phyloP scores from a whole-genome alignment of 2,888 invertebrate species.

The Eristalis pertinax region DNA sequence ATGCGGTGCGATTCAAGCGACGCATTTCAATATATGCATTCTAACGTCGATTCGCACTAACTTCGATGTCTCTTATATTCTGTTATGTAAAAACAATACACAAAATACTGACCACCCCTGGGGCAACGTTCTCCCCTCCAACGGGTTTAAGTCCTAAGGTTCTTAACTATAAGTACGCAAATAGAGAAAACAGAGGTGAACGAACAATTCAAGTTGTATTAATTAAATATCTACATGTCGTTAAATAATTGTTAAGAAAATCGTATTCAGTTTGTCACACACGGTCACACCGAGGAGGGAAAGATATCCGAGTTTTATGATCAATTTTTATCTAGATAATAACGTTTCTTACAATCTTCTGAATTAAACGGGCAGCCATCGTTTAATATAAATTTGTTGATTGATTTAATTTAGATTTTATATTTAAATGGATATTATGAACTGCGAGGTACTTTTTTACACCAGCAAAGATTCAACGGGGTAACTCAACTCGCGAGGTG shows the following conservation, averaged over 20 bases:
- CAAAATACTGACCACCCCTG: slow-evolving; percentile 67
- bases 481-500: slow-evolving; percentile 46
- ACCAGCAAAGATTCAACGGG: slow-evolving; percentile 42
- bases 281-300: slow-evolving; percentile 5
- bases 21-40: slow-evolving; percentile 3
- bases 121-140: slow-evolving; percentile 51
- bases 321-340: slow-evolving; percentile 2
- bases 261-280: slow-evolving; percentile 10
- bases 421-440: background rate
- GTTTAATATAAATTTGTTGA: background rate
- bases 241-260: slow-evolving; percentile 13
- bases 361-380: slow-evolving; percentile 81
- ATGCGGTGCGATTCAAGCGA: slow-evolving; percentile 5
- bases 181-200: slow-evolving; percentile 36
- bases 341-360: slow-evolving; percentile 80
- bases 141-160: slow-evolving; percentile 57
- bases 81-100: slow-evolving; percentile 65
- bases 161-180: slow-evolving; percentile 59
- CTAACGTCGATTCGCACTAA: slow-evolving; percentile 22
- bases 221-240: background rate
- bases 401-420: slow-evolving; percentile 20
- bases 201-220: slow-evolving; percentile 12
- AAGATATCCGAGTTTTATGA: slow-evolving; percentile 7
- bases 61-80: slow-evolving; percentile 2
- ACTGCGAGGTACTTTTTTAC: slow-evolving; percentile 29